Base-by-base conservation (phyloP, 2,888 invertebrate genomes). In the Marasmarcha lunaedactyla region DNA sequence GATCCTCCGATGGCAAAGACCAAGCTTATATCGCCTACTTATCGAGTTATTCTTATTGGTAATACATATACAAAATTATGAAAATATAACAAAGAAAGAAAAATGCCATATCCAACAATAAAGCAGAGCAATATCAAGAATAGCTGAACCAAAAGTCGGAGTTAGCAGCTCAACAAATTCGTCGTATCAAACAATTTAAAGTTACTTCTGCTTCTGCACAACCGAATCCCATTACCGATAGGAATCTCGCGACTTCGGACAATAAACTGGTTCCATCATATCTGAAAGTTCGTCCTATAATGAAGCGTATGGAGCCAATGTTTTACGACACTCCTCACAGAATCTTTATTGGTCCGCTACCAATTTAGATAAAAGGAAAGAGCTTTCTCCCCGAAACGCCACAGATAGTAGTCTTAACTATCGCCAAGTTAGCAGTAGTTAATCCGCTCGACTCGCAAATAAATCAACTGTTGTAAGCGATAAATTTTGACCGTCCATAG, bases 341-440 rank as follows among this genome's bases (percentile, higher is more conserved):
- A 66, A 79, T 83, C 81, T 83, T 83, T 81, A 83, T 83, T 81
- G 81, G 79, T 76, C 73, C 71, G 73, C 68, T 71, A 81, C 83
- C 81, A 83, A 83, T 83, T 83, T 83, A 83, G 83, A 83, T 83
- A 83, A 83, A 83, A 83, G 83, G 79, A 78, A 77, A 77, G 79
- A 76, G 77, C 77, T 78, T 76, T 73, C 66, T 65, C 71, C 69
- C 76, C 73, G 78, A 71, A 77, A 79, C 74, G 77, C 77, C 74
- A 76, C 67, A 78, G 81, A 81, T 79, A 78, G 76, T 66, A 71
- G 76, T 76, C 81, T 81, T 83, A 83, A 83, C 83, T 83, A 83
- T 83, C 76, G 78, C 74, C 78, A 79, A 83, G 74, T 83, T 83
- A 81, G 81, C 78, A 76, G 76, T 76, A 79, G 71, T 83, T 83